Base-by-base conservation (phyloP, 2,888 invertebrate species). In the Meloe dianella region DNA sequence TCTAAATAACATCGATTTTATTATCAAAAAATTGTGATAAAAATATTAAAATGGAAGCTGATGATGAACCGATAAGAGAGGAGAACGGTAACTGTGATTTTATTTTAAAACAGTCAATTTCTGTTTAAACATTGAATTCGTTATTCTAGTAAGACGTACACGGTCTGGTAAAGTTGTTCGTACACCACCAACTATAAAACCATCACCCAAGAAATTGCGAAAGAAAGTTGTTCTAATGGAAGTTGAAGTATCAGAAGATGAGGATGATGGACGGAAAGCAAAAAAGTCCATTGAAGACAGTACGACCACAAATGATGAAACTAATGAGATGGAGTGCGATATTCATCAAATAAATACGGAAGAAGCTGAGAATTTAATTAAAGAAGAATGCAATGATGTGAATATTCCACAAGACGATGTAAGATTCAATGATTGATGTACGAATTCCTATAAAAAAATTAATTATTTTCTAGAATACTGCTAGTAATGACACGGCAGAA, bases 101-200 rank as follows among this genome's bases (percentile, higher is more conserved):
- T n/a, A n/a, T n/a, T n/a, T n/a, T n/a, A n/a, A n/a, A n/a, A n/a
- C n/a, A n/a, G n/a, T n/a, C n/a, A n/a, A n/a, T n/a, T n/a, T n/a
- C n/a, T n/a, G n/a, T n/a, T n/a, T n/a, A n/a, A n/a, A n/a, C n/a
- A n/a, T n/a, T n/a, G n/a, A n/a, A n/a, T n/a, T n/a, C n/a, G 14
- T 22, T 30, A 6, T 64, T 71, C 38, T 70, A 88, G 88, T 85
- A 38, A 83, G 89, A 60, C 85, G 87, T 47, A 89, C 89, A 20
- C 85, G 89, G 60, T 89, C 89, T 1, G 87, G 88, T 14, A 85
- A 88, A 72, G 75, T 84, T 3, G 80, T 85, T 6, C 73, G 78
- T 66, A 67, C 80, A 12, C 73, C 82, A 24, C 70, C 79, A 17
- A 74, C 80, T 22, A 59, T 67, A 35, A 78, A 63, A 73, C 75